Evolutionary conservation across 1,140 invertebrate genomes (phyloP).

Genomic region (Leptinotarsa defecta): DNA sequence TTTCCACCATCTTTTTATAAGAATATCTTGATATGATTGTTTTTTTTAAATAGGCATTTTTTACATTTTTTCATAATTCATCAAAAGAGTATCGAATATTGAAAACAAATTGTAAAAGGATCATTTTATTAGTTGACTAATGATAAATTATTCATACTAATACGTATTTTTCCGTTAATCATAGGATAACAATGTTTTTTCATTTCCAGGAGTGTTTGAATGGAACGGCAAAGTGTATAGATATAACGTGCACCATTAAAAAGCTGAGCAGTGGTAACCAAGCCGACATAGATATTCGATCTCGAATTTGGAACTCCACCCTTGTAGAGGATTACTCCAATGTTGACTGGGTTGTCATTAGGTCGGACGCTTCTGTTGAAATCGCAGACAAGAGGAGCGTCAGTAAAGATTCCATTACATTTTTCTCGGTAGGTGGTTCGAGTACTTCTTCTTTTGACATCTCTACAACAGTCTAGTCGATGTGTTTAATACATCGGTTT

Average conservation of each 20-base stretch:
- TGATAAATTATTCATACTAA: too few relatives aligned
- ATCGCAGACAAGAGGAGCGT: constrained; percentile 76
- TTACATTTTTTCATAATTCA: too few relatives aligned
- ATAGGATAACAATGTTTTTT: constrained; percentile 1
- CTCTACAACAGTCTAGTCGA: too few relatives aligned
- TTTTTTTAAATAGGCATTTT: too few relatives aligned
- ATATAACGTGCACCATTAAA: constrained; percentile 78
- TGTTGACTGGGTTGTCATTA: constrained; percentile 81
- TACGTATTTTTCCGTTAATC: too few relatives aligned
- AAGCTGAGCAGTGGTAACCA: constrained; percentile 74
- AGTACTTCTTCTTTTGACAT: background rate
- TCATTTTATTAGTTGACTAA: too few relatives aligned
- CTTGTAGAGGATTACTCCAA: constrained; percentile 84
- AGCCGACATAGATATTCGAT: constrained; percentile 77
- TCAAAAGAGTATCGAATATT: too few relatives aligned
- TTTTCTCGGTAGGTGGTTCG: constrained; percentile 30
- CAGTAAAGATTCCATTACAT: constrained; percentile 67
- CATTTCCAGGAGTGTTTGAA: constrained; percentile 72
- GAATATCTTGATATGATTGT: too few relatives aligned
- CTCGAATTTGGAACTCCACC: constrained; percentile 89
- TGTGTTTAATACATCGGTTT: too few relatives aligned
- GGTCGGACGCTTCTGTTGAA: constrained; percentile 74
- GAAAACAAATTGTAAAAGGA: too few relatives aligned
- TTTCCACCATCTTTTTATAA: too few relatives aligned
- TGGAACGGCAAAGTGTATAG: constrained; percentile 83